These are phyloP conservation scores for Monochamus alternatus DNA, from an alignment of 2,888 invertebrate species.

Conservation along the genomic window DNA sequence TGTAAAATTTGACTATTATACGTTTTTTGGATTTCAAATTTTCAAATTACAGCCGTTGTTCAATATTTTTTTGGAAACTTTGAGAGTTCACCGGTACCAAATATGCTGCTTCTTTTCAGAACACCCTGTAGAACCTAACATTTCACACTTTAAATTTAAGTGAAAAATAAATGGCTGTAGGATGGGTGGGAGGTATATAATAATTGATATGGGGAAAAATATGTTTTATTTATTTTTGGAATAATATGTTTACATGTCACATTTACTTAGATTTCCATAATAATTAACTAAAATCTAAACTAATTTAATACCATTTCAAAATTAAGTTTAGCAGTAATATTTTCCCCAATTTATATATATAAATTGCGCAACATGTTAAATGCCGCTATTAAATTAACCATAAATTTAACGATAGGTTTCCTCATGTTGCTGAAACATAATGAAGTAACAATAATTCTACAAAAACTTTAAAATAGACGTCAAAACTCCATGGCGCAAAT, in stretches of 20 bases:
- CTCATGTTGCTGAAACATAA: slow-evolving; percentile 13
- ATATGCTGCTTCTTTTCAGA: too few relatives aligned
- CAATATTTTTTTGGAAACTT: too few relatives aligned
- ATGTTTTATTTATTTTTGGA: slow-evolving; percentile 43
- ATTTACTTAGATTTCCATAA: slow-evolving; percentile 36
- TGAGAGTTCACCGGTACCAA: too few relatives aligned
- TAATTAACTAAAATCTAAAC: slow-evolving; percentile 40
- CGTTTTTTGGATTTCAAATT: too few relatives aligned
- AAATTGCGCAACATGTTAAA: slow-evolving; percentile 30
- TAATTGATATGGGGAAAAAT: slow-evolving; percentile 40
- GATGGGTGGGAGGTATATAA: too few relatives aligned
- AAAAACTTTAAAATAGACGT: slow-evolving; percentile 33
- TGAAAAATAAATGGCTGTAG: too few relatives aligned
- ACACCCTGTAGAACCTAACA: too few relatives aligned
- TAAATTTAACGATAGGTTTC: slow-evolving; percentile 26
- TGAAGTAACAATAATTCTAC: slow-evolving; percentile 23
- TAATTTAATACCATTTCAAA: slow-evolving; percentile 42
- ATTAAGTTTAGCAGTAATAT: slow-evolving; percentile 33
- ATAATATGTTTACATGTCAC: slow-evolving; percentile 35
- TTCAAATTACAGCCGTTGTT: too few relatives aligned
- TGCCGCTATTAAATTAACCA: slow-evolving; percentile 24
- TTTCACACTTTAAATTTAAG: too few relatives aligned
- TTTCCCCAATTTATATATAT: slow-evolving; percentile 40
- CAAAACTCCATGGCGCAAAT: slow-evolving; percentile 24
- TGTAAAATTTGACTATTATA: too few relatives aligned